These are phyloP conservation scores for Hetaerina titia DNA, from an alignment of 2,888 invertebrate species.

Conservation along the genomic window DNA sequence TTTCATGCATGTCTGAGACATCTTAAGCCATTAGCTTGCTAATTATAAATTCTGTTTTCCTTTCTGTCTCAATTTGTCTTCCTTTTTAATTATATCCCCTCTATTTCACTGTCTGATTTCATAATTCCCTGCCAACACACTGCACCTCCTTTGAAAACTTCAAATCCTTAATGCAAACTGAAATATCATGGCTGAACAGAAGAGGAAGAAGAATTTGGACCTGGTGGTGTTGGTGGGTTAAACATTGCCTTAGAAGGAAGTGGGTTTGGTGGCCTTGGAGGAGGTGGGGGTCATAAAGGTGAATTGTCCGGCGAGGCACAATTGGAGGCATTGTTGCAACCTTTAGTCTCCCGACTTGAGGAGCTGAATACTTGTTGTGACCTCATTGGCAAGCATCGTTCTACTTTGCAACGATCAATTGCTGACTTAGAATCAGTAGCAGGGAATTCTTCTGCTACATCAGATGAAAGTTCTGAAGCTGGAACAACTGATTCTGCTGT, in stretches of 20 bases:
- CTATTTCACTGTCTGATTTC: slow-evolving; percentile 49
- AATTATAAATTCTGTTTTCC: not conserved
- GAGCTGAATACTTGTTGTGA: slow-evolving; percentile 95
- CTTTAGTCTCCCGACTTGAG: slow-evolving; percentile 88
- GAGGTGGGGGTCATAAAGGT: slow-evolving; percentile 77
- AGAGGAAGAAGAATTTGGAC: slow-evolving; percentile 85
- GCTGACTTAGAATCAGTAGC: slow-evolving; percentile 73
- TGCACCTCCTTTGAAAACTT: slow-evolving; percentile 40
- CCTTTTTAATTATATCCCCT: slow-evolving; percentile 27
- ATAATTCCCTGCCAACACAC: slow-evolving; percentile 38
- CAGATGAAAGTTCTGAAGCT: slow-evolving; percentile 70
- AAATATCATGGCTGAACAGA: slow-evolving; percentile 76
- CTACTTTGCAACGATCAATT: slow-evolving; percentile 83
- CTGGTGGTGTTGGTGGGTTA: slow-evolving; percentile 79
- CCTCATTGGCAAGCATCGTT: slow-evolving; percentile 92
- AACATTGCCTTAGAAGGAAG: slow-evolving; percentile 81
- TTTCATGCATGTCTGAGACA: slow-evolving; percentile 20
- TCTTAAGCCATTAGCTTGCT: not conserved
- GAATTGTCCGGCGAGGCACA: slow-evolving; percentile 76
- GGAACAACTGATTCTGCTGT: slow-evolving; percentile 52
- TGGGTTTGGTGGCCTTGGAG: slow-evolving; percentile 82
- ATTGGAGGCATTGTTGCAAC: slow-evolving; percentile 79
- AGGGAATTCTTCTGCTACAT: slow-evolving; percentile 38
- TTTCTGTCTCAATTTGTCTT: not conserved
- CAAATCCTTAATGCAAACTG: slow-evolving; percentile 28